These are phyloP conservation scores for Folsomia manolachei DNA, from an alignment of 2,888 invertebrate species.

Conservation along the genomic window DNA sequence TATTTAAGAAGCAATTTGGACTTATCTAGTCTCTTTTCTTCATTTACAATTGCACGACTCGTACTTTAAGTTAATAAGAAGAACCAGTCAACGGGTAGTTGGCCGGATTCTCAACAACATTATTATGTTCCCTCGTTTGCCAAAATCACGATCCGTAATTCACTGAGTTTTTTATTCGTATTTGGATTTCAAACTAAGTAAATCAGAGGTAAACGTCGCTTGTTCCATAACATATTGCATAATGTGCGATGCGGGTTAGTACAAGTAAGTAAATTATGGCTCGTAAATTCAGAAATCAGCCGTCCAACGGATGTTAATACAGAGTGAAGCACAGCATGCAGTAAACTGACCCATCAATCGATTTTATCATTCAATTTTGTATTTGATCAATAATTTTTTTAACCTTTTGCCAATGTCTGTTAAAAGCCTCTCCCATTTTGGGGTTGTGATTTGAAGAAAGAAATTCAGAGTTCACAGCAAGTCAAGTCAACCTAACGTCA, in stretches of 20 bases:
- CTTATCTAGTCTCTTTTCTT: too few relatives aligned
- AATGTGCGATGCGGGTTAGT: background rate
- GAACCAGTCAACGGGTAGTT: conserved; percentile 53
- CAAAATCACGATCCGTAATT: too few relatives aligned
- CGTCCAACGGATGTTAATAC: background rate
- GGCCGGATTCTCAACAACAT: background rate
- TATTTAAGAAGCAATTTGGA: too few relatives aligned
- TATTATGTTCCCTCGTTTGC: background rate
- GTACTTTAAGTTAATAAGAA: too few relatives aligned
- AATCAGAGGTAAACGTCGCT: too few relatives aligned
- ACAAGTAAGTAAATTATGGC: background rate
- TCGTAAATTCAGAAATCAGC: background rate
- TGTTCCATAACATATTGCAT: background rate
- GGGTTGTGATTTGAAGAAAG: background rate
- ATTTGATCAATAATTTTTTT: background rate
- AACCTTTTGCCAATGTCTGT: background rate
- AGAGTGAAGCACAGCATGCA: background rate
- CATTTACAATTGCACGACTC: too few relatives aligned
- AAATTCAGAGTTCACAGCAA: background rate
- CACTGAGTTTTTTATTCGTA: too few relatives aligned
- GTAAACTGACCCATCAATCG: background rate
- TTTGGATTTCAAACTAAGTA: background rate
- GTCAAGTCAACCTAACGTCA: too few relatives aligned
- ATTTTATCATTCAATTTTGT: background rate
- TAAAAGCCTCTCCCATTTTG: background rate